phyloP scores from a whole-genome alignment of 2,888 invertebrate genomes.

The Galerucella nymphaeae region DNA sequence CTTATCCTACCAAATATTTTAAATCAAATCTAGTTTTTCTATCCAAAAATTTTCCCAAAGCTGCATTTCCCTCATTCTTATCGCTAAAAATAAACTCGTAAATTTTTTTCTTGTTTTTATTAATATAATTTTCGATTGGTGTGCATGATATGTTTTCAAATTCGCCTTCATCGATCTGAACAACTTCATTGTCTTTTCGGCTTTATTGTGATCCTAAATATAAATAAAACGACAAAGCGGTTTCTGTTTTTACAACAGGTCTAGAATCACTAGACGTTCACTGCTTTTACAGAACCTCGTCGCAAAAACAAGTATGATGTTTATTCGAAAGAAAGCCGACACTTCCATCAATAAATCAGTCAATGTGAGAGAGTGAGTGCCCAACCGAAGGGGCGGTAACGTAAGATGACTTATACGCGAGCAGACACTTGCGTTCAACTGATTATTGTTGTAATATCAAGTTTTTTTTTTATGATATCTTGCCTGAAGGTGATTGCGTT shows the following conservation, averaged over 20 bases:
- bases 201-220: conserved; percentile 32
- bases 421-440: conserved; percentile 64
- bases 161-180: conserved; percentile 9
- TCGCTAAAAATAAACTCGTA: neutral
- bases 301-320: conserved; percentile 42
- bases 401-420: conserved; percentile 63
- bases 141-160: conserved; percentile 32
- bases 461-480: conserved; percentile 59
- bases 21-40: no score
- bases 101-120: conserved; percentile 5
- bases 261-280: conserved; percentile 30
- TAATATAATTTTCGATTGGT: conserved; percentile 1
- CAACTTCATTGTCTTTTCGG: conserved; percentile 37
- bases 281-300: conserved; percentile 24
- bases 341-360: conserved; percentile 64
- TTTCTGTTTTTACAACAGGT: conserved; percentile 31
- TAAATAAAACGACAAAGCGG: conserved; percentile 28
- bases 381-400: conserved; percentile 63
- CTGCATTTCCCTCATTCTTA: no score
- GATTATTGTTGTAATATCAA: conserved; percentile 65
- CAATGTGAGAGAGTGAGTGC: conserved; percentile 58
- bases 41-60: no score
- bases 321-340: conserved; percentile 53
- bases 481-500: conserved; percentile 46
- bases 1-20: no score